Percentiles rank a stretch among this genome's conserved stretches.
Evolutionary conservation across 2,888 invertebrate genomes (phyloP).

Genomic region (Toxonevra muliebris): DNA sequence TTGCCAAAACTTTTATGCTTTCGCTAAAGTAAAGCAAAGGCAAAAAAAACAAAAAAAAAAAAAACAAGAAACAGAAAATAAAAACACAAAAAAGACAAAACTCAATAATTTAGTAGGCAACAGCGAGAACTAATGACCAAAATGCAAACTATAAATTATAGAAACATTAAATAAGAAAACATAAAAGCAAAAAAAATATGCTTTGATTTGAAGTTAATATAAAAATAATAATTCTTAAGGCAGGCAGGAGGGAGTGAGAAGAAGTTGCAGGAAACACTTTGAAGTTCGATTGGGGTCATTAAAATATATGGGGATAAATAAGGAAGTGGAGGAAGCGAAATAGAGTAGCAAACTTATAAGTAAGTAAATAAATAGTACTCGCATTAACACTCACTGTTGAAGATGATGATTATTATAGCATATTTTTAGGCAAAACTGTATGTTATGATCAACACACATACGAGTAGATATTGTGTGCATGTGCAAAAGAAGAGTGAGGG

Average conservation of each 20-base stretch:
- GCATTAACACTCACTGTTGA: constrained; percentile 36
- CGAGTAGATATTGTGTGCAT: too few relatives aligned
- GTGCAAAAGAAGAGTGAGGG: too few relatives aligned
- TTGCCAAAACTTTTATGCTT: constrained; percentile 14
- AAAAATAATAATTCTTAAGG: constrained; percentile 21
- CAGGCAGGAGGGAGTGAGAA: not conserved
- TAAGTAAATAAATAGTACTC: constrained; percentile 32
- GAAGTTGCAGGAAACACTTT: constrained; percentile 35
- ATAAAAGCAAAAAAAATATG: constrained; percentile 29
- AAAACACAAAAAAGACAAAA: constrained; percentile 29
- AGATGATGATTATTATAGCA: constrained; percentile 31
- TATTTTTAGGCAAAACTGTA: constrained; percentile 1
- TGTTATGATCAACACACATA: not conserved
- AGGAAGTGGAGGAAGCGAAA: not conserved
- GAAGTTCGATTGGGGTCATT: constrained; percentile 46
- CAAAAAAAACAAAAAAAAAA: constrained; percentile 7
- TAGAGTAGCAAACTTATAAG: constrained; percentile 17
- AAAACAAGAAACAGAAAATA: constrained; percentile 21
- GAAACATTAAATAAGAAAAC: constrained; percentile 3
- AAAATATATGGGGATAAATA: constrained; percentile 37
- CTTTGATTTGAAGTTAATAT: constrained; percentile 36
- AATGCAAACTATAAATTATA: constrained; percentile 44
- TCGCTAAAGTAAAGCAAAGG: not conserved
- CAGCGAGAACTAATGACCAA: constrained; percentile 40
- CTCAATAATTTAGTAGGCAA: constrained; percentile 29